Evolutionary conservation across 2,888 invertebrate genomes (phyloP).

Genomic region (Erynnis tages): DNA sequence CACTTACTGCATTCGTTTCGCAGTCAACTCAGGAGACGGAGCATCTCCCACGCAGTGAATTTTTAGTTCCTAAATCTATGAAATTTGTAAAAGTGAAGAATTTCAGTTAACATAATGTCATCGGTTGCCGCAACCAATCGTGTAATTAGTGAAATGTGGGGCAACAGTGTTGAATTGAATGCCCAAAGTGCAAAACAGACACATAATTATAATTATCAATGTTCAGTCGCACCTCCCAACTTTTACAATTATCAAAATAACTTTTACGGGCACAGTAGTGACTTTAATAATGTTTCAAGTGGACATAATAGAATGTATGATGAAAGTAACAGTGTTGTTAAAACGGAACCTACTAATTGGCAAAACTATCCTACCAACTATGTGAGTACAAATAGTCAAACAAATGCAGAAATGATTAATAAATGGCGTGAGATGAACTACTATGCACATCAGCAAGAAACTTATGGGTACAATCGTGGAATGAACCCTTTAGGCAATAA

Average conservation of each 20-base stretch:
- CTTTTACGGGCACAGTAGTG: constrained; percentile 51
- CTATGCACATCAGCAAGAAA: constrained; percentile 55
- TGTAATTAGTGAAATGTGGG: constrained; percentile 68
- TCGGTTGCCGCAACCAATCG: constrained; percentile 62
- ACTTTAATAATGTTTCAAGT: constrained; percentile 49
- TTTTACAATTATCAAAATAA: constrained; percentile 58
- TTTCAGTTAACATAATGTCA: constrained; percentile 49
- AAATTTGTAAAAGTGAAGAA: constrained; percentile 47
- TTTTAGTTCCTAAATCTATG: constrained; percentile 43
- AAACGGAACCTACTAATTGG: constrained; percentile 62
- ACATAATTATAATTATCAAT: constrained; percentile 56
- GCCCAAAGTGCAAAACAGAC: constrained; percentile 53
- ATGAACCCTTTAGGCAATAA: constrained; percentile 41
- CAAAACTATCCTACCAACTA: constrained; percentile 55
- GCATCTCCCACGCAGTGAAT: constrained; percentile 67
- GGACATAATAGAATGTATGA: constrained; percentile 49
- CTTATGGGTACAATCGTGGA: constrained; percentile 52
- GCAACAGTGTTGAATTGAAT: constrained; percentile 57
- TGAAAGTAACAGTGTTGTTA: constrained; percentile 47
- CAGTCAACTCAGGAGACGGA: constrained; percentile 66
- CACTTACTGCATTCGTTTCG: constrained; percentile 76
- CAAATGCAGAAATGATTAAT: constrained; percentile 58
- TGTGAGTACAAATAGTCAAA: constrained; percentile 41
- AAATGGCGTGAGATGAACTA: constrained; percentile 66
- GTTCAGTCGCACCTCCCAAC: constrained; percentile 46